phyloP scores from a whole-genome alignment of 2,797 vertebrate species.

The Momotus momota region DNA sequence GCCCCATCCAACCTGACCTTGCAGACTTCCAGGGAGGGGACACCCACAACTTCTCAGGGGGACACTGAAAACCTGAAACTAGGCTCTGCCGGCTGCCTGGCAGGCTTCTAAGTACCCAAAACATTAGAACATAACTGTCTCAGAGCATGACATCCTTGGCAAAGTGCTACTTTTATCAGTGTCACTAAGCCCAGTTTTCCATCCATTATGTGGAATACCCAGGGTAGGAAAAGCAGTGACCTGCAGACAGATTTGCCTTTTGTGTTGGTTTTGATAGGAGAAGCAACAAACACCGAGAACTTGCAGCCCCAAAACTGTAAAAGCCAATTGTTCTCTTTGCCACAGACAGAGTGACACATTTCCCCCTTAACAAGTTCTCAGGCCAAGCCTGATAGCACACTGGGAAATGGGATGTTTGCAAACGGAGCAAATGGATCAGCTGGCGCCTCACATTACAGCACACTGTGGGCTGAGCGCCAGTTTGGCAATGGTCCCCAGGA shows the following conservation, averaged over 20 bases:
- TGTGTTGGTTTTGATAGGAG: neutral
- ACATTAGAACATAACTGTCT: neutral
- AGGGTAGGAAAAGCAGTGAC: neutral
- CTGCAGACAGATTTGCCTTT: neutral
- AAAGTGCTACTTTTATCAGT: neutral
- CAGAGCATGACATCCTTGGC: neutral
- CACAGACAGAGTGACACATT: conserved; percentile 12
- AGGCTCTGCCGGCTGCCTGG: neutral
- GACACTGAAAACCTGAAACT: neutral
- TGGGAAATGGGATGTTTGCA: conserved; percentile 8
- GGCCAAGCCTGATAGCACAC: conserved; percentile 11
- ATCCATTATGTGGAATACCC: neutral
- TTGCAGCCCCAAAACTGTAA: neutral
- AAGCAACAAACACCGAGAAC: neutral
- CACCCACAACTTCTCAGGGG: neutral
- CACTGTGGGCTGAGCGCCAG: neutral
- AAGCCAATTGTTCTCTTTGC: conserved; percentile 10
- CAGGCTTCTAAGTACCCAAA: neutral
- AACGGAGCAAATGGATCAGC: conserved; percentile 7
- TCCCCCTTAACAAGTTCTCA: conserved; percentile 52
- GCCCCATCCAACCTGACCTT: neutral
- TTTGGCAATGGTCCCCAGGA: neutral
- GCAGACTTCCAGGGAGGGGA: too few species aligned
- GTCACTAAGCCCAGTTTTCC: neutral
- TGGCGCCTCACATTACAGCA: neutral